A percentile compares a stretch with the other conserved stretches of the same genome.
Conservation (phyloP, 2,888 invertebrate genomes). For the Icerya purchasi region DNA sequence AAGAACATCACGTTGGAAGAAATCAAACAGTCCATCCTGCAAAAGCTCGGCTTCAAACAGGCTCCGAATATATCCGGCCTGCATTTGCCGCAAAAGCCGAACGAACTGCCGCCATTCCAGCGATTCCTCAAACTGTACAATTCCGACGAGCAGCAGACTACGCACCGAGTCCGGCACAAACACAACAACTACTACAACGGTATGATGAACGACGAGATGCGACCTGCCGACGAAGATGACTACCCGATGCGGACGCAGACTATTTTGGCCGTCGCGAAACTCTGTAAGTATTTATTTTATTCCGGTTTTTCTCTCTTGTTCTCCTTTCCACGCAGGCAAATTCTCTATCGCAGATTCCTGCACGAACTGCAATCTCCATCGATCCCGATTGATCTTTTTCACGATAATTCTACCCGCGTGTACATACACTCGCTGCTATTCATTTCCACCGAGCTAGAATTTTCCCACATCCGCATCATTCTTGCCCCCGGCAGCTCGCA, state of each 20-base stretch:
- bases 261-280: slow-evolving; percentile 41
- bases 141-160: slow-evolving; percentile 10
- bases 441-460: no score
- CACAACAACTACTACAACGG: slow-evolving; percentile 2
- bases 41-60: slow-evolving; percentile 43
- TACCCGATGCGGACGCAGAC: slow-evolving; percentile 43
- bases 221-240: slow-evolving; percentile 36
- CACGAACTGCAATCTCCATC: no score
- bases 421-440: no score
- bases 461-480: no score
- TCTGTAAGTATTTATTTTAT: slow-evolving; percentile 17
- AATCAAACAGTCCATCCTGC: slow-evolving; percentile 50
- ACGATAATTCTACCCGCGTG: no score
- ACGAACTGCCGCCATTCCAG: slow-evolving; percentile 34
- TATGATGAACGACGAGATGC: slow-evolving; percentile 15
- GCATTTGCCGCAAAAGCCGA: slow-evolving; percentile 34
- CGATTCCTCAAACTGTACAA: slow-evolving; percentile 21
- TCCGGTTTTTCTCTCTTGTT: not conserved
- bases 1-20: slow-evolving; percentile 29
- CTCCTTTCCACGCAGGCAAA: not conserved
- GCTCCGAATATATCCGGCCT: slow-evolving; percentile 47
- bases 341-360: no score
- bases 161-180: not conserved
- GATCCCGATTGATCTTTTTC: no score
- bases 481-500: no score